Percentiles rank a stretch among this genome's conserved stretches.
Evolutionary conservation across 2,888 invertebrate genomes (phyloP).

Genomic region (Acrobasis consociella): DNA sequence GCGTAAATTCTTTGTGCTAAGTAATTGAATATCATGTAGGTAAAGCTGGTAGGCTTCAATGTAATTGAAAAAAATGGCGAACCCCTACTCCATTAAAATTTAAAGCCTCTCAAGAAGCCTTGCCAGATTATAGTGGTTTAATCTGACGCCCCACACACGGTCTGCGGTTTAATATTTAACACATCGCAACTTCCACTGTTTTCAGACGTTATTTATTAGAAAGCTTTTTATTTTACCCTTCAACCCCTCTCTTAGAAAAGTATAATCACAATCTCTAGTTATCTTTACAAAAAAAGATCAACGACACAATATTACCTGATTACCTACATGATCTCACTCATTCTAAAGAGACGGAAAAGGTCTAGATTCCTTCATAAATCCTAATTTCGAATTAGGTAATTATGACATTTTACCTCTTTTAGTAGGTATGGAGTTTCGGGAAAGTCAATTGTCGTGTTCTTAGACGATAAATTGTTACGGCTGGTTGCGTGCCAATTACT

Average conservation of each 20-base stretch:
- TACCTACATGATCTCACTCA: no score
- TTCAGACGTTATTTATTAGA: conserved; percentile 11
- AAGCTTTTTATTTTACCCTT: not conserved
- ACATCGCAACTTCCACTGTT: conserved; percentile 7
- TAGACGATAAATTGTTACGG: conserved; percentile 61
- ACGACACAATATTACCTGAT: no score
- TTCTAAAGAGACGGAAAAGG: conserved; percentile 8
- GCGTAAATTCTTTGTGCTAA: conserved; percentile 38
- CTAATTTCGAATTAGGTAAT: conserved; percentile 44
- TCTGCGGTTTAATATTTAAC: conserved; percentile 26
- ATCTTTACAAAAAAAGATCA: no score
- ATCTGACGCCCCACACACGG: conserved; percentile 44
- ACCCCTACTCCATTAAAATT: conserved; percentile 53
- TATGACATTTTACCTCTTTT: conserved; percentile 44
- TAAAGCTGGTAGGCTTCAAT: conserved; percentile 54
- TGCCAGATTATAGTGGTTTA: conserved; percentile 58
- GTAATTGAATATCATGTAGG: conserved; percentile 50
- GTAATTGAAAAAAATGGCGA: conserved; percentile 55
- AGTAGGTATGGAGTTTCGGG: conserved; percentile 40
- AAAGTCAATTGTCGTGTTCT: conserved; percentile 53
- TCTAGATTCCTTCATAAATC: conserved; percentile 35
- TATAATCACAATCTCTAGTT: no score
- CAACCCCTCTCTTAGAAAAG: no score
- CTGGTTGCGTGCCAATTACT: conserved; percentile 63
- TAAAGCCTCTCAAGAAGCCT: conserved; percentile 66